These are phyloP conservation scores for Gila orcuttii DNA, from an alignment of 2,113 vertebrate genomes.

Conservation along the genomic window DNA sequence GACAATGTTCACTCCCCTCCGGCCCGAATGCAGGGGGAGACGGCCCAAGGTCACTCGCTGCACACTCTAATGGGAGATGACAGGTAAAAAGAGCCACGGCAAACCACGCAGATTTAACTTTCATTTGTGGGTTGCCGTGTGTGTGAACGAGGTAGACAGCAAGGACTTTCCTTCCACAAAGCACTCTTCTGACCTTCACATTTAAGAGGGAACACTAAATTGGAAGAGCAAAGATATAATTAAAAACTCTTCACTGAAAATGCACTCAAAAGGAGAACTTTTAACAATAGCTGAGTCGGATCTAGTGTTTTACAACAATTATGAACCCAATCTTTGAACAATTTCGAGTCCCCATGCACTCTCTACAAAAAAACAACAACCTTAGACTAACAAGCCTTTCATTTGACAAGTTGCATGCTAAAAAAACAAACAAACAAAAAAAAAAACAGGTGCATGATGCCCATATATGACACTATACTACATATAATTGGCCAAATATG, in stretches of 20 bases:
- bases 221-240: conserved; percentile 6
- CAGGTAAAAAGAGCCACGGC: conserved; percentile 76
- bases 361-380: too few relatives aligned
- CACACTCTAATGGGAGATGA: conserved; percentile 78
- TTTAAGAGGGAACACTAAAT: conserved; percentile 20
- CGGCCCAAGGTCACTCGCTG: conserved; percentile 74
- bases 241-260: not conserved
- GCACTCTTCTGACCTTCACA: conserved; percentile 39
- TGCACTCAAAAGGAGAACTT: conserved; percentile 7
- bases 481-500: too few relatives aligned
- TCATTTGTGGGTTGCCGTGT: conserved; percentile 63
- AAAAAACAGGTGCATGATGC: too few relatives aligned
- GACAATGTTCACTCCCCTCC: conserved; percentile 52
- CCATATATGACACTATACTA: too few relatives aligned
- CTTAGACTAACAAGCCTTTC: too few relatives aligned
- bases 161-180: conserved; percentile 2
- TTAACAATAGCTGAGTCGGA: conserved; percentile 8
- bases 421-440: too few relatives aligned
- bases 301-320: conserved; percentile 20
- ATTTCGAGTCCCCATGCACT: not conserved
- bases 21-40: conserved; percentile 62
- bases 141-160: not conserved
- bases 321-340: not conserved
- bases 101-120: conserved; percentile 73
- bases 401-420: too few relatives aligned